phyloP scores from a whole-genome alignment of 2,113 vertebrate genomes.

The Sebastes fasciatus region DNA sequence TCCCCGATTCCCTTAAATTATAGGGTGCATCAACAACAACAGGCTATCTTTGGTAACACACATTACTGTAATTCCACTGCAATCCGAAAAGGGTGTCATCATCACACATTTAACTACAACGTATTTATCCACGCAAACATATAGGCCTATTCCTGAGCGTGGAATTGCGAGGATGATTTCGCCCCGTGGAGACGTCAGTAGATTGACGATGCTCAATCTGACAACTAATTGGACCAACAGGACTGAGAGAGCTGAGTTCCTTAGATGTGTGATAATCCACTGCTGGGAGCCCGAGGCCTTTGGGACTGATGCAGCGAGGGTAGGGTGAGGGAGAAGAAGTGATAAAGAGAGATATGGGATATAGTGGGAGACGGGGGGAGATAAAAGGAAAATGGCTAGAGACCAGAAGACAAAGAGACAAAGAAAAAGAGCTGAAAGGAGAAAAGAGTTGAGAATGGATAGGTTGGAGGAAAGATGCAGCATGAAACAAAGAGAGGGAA shows the following conservation, averaged over 20 bases:
- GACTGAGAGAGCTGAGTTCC: slow-evolving; percentile 47
- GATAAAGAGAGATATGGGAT: slow-evolving; percentile 47
- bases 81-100: slow-evolving; percentile 26
- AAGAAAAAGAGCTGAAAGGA: slow-evolving; percentile 19
- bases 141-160: background rate
- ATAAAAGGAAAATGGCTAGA: slow-evolving; percentile 49
- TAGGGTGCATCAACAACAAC: slow-evolving; percentile 31
- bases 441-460: slow-evolving; percentile 24
- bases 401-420: slow-evolving; percentile 37
- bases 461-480: background rate
- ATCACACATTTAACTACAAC: slow-evolving; percentile 20
- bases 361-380: slow-evolving; percentile 34
- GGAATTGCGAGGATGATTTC: slow-evolving; percentile 3
- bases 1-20: slow-evolving; percentile 34
- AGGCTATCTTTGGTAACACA: slow-evolving; percentile 49
- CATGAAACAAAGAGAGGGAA: slow-evolving; percentile 16
- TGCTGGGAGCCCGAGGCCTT: slow-evolving; percentile 61
- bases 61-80: slow-evolving; percentile 38
- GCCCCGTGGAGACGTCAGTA: background rate
- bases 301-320: slow-evolving; percentile 41
- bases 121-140: slow-evolving; percentile 20
- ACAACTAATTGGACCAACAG: slow-evolving; percentile 68
- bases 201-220: slow-evolving; percentile 33
- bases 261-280: slow-evolving; percentile 76
- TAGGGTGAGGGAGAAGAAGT: slow-evolving; percentile 32